These are phyloP conservation scores for Brotula barbata DNA, from an alignment of 2,797 vertebrate genomes.

Conservation along the genomic window DNA sequence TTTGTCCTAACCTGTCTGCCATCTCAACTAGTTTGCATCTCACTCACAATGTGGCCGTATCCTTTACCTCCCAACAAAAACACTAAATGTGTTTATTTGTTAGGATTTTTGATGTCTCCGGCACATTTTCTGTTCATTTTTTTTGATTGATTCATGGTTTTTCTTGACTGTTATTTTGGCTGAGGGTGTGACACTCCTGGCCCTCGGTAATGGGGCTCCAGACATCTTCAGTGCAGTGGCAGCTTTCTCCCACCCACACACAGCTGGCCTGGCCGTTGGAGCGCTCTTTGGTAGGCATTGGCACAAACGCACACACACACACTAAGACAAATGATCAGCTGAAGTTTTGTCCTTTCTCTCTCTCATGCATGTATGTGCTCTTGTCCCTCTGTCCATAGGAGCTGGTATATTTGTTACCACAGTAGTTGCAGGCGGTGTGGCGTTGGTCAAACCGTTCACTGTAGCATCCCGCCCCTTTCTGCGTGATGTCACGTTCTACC, in stretches of 20 bases:
- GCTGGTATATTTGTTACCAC: slow-evolving; percentile 96
- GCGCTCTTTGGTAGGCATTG: slow-evolving; percentile 86
- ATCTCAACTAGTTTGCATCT: slow-evolving; percentile 88
- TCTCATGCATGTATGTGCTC: not conserved
- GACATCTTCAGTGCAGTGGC: slow-evolving; percentile 96
- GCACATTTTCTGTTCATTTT: slow-evolving; percentile 3
- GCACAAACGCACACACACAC: slow-evolving; percentile 1
- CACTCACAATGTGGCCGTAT: slow-evolving; percentile 97
- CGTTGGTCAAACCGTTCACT: slow-evolving; percentile 87
- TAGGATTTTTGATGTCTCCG: not conserved
- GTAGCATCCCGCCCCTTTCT: slow-evolving; percentile 94
- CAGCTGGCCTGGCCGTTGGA: slow-evolving; percentile 89
- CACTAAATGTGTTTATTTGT: not conserved
- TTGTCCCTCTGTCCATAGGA: slow-evolving; percentile 70
- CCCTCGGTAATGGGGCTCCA: slow-evolving; percentile 94
- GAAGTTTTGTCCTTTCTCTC: not conserved
- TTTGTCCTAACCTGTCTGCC: slow-evolving; percentile 95
- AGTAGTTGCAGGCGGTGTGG: slow-evolving; percentile 89
- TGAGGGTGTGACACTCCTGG: slow-evolving; percentile 96
- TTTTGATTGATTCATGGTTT: slow-evolving; percentile 15
- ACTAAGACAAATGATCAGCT: not conserved
- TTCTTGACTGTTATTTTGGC: slow-evolving; percentile 76
- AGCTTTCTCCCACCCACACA: slow-evolving; percentile 90
- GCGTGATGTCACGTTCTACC: slow-evolving; percentile 91
- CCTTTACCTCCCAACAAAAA: slow-evolving; percentile 72